Evolutionary conservation across 1,140 invertebrate species (phyloP), one percentile per base, ranked within the genome.

Genomic region (Lasaia peninsularis): DNA sequence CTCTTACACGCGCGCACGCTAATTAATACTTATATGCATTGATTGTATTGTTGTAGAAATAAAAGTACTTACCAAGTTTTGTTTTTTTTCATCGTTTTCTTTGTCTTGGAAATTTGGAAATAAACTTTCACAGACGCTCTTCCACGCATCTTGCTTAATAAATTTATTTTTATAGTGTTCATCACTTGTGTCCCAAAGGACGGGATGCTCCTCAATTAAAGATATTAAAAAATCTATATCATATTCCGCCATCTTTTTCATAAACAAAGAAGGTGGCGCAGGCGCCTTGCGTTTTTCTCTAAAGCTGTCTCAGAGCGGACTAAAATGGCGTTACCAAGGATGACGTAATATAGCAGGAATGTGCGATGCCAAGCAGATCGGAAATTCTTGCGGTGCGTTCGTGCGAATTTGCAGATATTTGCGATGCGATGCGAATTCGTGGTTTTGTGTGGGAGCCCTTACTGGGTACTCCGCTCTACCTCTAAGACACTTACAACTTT

Each of bases 21-120:
- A n/a, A n/a, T n/a, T n/a, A n/a, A n/a, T n/a, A n/a, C n/a, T n/a
- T n/a, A n/a, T n/a, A n/a, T n/a, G n/a, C n/a, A n/a, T n/a, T n/a
- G n/a, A n/a, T n/a, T n/a, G 48, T 12, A 50, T 10, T 50, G 21
- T 28, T 52, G n/a, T n/a, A n/a, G n/a, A n/a, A n/a, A n/a, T n/a
- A n/a, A n/a, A n/a, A n/a, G 28, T 63, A 58, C 52, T 55, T 63
- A 58, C 61, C 60, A 37, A 44, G 50, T 62, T 62, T 62, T 33
- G 55, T 62, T 56, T 57, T 62, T 62, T n/a, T n/a, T 58, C 55
- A 52, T 31, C 12, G 31, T 37, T 57, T 32, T 53, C 37, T 57
- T 44, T 32, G 5, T 62, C 55, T 18, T 59, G 21, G 33, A 59
- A 63, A 58, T 40, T 50, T 56, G 56, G 40, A 63, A 55, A 63